phyloP scores from a whole-genome alignment of 2,797 vertebrate species.

The Scarus forsteni region DNA sequence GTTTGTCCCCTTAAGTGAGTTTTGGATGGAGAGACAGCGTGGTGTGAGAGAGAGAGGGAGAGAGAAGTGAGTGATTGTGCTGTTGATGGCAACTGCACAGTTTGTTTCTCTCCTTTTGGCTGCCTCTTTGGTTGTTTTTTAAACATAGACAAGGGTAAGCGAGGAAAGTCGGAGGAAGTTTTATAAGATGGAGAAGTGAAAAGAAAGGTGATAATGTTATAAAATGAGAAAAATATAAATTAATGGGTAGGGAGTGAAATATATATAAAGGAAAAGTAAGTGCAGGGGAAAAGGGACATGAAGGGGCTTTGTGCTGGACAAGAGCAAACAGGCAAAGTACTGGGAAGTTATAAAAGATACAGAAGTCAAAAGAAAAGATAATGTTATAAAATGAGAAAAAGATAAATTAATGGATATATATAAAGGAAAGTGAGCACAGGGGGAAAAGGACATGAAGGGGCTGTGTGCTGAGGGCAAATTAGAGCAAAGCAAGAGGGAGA shows the following conservation, averaged over 20 bases:
- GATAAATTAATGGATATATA: slow-evolving; percentile 33
- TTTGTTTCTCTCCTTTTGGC: slow-evolving; percentile 68
- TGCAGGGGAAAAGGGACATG: slow-evolving; percentile 65
- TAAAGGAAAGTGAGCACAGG: slow-evolving; percentile 43
- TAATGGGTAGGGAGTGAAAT: slow-evolving; percentile 19
- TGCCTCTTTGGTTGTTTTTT: slow-evolving; percentile 69
- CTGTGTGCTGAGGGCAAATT: slow-evolving; percentile 50
- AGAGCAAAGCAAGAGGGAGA: slow-evolving; percentile 40
- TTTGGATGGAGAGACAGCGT: slow-evolving; percentile 35
- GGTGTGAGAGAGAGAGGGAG: background rate
- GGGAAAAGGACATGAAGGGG: slow-evolving; percentile 70
- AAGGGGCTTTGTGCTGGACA: slow-evolving; percentile 58
- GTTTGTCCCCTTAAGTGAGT: slow-evolving; percentile 67
- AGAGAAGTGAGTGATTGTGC: slow-evolving; percentile 50
- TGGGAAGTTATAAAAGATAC: slow-evolving; percentile 45
- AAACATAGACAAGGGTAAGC: slow-evolving; percentile 60
- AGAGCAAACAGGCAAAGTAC: too few relatives aligned
- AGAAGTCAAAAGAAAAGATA: slow-evolving; percentile 33
- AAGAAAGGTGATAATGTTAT: slow-evolving; percentile 31
- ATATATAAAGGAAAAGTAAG: slow-evolving; percentile 38
- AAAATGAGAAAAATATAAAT: slow-evolving; percentile 37
- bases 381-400: slow-evolving; percentile 34
- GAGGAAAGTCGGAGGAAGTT: slow-evolving; percentile 65
- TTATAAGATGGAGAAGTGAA: slow-evolving; percentile 36
- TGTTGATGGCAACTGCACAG: slow-evolving; percentile 61